Conservation (phyloP, 2,797 vertebrate species). For the Iguana delicatissima region DNA sequence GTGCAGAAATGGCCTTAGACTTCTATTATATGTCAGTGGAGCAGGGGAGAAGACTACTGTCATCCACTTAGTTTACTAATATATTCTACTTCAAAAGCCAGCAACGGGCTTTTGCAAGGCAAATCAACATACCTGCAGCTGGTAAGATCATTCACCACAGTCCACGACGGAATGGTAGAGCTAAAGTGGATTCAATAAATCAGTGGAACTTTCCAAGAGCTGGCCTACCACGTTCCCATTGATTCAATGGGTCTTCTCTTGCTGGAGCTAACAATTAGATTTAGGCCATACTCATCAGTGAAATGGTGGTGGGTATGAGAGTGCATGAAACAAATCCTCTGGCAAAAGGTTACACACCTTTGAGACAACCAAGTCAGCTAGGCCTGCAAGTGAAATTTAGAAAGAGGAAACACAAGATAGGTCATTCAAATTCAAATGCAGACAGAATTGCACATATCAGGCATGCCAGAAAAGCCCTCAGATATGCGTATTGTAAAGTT, state of each 20-base stretch:
- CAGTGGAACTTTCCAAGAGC: too few relatives aligned
- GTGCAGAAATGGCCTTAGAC: background rate
- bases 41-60: background rate
- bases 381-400: background rate
- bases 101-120: background rate
- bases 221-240: too few relatives aligned
- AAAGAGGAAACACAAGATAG: background rate
- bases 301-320: background rate
- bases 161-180: background rate
- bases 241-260: too few relatives aligned
- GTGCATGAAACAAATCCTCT: accelerated
- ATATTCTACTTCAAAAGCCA: background rate
- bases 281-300: background rate
- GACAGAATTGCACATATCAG: background rate
- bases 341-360: background rate
- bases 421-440: constrained; percentile 20
- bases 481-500: constrained; percentile 50
- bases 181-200: background rate
- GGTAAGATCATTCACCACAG: background rate
- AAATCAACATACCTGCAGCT: background rate
- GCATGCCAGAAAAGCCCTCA: constrained; percentile 17
- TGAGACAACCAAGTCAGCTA: background rate
- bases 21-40: background rate
- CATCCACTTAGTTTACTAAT: too few relatives aligned
- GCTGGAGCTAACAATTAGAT: too few relatives aligned